These are phyloP conservation scores for Cladorhizidae sp. DNA, from an alignment of 37 sponge, comb jelly and placozoan genomes.

Conservation along the genomic window DNA sequence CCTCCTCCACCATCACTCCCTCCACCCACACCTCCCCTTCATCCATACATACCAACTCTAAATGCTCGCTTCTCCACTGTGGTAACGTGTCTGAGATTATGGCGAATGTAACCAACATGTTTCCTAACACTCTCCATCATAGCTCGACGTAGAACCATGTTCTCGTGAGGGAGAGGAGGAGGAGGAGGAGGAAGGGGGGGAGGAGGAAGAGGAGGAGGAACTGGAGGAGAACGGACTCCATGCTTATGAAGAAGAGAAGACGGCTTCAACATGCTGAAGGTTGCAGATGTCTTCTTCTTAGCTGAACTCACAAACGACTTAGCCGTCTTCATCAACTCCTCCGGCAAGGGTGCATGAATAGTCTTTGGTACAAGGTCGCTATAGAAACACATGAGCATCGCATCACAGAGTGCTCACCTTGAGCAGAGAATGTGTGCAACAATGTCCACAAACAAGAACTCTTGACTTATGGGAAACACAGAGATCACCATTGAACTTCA, in stretches of 20 bases:
- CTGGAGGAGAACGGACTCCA: not conserved
- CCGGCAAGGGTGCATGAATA: not conserved
- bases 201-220: constrained; percentile 28
- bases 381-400: too few species aligned
- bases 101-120: not conserved
- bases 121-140: not conserved
- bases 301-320: too few species aligned
- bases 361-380: too few species aligned
- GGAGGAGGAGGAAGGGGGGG: constrained; percentile 62
- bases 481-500: too few species aligned
- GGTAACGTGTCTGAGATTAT: constrained; percentile 44
- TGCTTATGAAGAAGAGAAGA: not conserved
- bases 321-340: too few species aligned
- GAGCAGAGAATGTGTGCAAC: too few species aligned
- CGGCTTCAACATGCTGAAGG: not conserved
- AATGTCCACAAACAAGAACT: too few species aligned
- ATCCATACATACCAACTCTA: constrained; percentile 53
- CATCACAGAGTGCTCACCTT: too few species aligned
- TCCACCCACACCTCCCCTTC: not conserved
- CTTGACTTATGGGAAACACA: too few species aligned
- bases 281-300: not conserved
- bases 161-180: not conserved
- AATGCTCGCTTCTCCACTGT: constrained; percentile 78
- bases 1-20: too few species aligned
- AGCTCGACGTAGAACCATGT: not conserved